Percentiles rank a stretch among this genome's conserved stretches.
Evolutionary conservation across 2,797 vertebrate species (phyloP).

Genomic region (Microchirus variegatus): DNA sequence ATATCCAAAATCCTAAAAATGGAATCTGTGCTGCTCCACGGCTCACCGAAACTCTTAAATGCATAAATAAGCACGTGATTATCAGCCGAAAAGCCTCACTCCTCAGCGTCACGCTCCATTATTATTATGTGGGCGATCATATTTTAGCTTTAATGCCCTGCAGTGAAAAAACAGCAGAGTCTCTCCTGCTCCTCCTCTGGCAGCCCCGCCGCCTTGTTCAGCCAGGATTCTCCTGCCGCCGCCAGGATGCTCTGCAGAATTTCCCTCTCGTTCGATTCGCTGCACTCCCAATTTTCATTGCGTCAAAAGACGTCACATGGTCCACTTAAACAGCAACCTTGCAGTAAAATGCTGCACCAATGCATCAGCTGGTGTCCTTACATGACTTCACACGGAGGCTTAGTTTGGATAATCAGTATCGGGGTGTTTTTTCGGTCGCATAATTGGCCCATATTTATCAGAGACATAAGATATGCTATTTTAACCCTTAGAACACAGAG

Average conservation of each 20-base stretch:
- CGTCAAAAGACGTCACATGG: conserved; percentile 54
- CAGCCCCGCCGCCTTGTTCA: conserved; percentile 13
- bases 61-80: conserved; percentile 3
- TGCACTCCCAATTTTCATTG: conserved; percentile 35
- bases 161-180: conserved; percentile 27
- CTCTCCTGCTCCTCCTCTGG: conserved; percentile 24
- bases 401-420: too few relatives aligned
- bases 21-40: conserved; percentile 9
- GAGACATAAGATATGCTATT: too few relatives aligned
- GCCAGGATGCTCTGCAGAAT: conserved; percentile 49
- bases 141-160: conserved; percentile 15
- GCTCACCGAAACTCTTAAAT: conserved; percentile 4
- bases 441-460: too few relatives aligned
- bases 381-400: not conserved
- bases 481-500: too few relatives aligned
- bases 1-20: not conserved
- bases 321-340: conserved; percentile 37
- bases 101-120: not conserved
- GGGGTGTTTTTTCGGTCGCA: too few relatives aligned
- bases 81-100: conserved; percentile 6
- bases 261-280: conserved; percentile 43
- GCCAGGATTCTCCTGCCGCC: conserved; percentile 38
- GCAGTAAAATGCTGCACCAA: conserved; percentile 46
- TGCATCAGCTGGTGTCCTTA: conserved; percentile 28
- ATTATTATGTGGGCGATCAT: not conserved